phyloP scores from a whole-genome alignment of 2,113 vertebrate species.

The Elanus axillaris region DNA sequence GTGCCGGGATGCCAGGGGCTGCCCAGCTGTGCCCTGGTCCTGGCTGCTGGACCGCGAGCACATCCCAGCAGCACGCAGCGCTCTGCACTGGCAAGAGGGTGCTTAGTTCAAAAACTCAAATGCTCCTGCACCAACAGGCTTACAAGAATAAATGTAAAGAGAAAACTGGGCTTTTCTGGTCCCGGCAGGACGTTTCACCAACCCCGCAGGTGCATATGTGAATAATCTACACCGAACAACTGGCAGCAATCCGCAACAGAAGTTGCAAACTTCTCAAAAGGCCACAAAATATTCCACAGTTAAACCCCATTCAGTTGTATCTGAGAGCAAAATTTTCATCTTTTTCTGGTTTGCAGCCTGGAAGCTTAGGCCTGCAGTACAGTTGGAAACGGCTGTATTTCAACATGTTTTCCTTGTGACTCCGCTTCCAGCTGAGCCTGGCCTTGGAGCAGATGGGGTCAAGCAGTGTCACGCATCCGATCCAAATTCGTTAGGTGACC shows the following conservation, averaged over 20 bases:
- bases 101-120: background rate
- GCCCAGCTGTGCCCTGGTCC: background rate
- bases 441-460: background rate
- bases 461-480: background rate
- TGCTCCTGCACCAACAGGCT: background rate
- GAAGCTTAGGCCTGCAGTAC: background rate
- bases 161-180: background rate
- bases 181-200: background rate
- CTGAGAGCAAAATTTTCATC: background rate
- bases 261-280: background rate
- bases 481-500: background rate
- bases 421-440: background rate
- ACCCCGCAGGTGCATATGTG: background rate
- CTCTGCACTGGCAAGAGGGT: background rate
- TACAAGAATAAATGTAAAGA: background rate
- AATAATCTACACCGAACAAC: background rate
- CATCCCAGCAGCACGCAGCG: accelerated
- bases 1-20: background rate
- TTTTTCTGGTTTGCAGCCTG: background rate
- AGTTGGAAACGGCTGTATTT: background rate
- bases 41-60: accelerated
- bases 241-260: background rate
- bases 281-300: background rate
- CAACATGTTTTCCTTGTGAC: background rate
- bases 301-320: background rate